Percentiles rank a stretch among this genome's conserved stretches.
These are phyloP conservation scores for Phenganax stokvisi DNA, from an alignment of 92 coral and sea anemone species.

Conservation along the genomic window DNA sequence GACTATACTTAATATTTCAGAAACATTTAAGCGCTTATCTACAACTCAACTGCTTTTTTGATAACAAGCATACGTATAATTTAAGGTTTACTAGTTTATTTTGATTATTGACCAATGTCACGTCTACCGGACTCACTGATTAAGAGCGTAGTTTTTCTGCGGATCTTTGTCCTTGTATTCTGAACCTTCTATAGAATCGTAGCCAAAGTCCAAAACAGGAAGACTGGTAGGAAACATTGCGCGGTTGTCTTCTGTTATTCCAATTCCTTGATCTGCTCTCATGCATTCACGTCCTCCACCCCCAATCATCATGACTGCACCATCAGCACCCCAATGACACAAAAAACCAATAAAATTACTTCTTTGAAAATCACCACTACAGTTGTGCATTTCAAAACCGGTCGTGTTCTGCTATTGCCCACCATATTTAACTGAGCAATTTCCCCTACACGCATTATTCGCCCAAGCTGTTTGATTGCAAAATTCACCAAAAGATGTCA, in stretches of 20 bases:
- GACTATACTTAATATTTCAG: no score
- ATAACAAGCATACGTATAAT: no score
- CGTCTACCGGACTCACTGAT: not conserved
- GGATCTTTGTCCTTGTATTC: not conserved
- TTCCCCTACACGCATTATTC: not conserved
- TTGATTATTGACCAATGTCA: not conserved
- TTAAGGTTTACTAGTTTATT: no score
- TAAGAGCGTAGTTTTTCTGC: not conserved
- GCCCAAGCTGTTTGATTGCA: not conserved
- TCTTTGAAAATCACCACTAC: not conserved
- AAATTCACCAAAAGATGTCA: not conserved
- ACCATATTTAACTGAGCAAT: constrained; percentile 1
- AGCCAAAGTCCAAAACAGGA: not conserved
- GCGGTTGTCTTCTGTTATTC: not conserved
- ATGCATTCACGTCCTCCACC: not conserved
- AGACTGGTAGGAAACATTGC: no score
- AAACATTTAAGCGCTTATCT: no score
- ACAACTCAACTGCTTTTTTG: no score
- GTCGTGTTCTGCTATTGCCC: not conserved
- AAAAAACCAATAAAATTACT: not conserved
- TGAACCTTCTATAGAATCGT: not conserved
- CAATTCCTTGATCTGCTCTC: not conserved
- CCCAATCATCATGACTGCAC: constrained; percentile 10
- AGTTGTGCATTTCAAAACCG: not conserved
- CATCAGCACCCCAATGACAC: not conserved